Conservation (phyloP, 1,140 invertebrate genomes). For the Drusus annulatus region DNA sequence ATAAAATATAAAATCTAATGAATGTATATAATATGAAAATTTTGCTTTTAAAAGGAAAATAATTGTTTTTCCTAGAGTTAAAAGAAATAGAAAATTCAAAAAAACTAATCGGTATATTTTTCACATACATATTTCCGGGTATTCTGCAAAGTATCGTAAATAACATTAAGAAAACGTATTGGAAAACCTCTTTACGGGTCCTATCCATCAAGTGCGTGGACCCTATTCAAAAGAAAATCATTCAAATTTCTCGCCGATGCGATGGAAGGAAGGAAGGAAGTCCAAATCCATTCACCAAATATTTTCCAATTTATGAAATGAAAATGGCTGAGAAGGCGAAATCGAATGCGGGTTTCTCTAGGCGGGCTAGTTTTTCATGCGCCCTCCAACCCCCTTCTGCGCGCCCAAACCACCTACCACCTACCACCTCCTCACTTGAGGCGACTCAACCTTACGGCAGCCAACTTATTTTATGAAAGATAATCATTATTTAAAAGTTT, state of each 20-base stretch:
- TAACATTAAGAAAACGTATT: neutral
- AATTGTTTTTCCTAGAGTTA: too few relatives aligned
- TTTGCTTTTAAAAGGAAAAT: too few relatives aligned
- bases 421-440: too few relatives aligned
- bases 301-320: constrained; percentile 17
- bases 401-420: too few relatives aligned
- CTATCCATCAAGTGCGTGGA: neutral
- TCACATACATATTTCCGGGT: neutral
- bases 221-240: constrained; percentile 4
- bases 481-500: too few relatives aligned
- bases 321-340: constrained; percentile 21
- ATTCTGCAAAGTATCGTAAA: neutral
- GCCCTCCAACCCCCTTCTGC: neutral
- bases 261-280: neutral
- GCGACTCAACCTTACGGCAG: too few relatives aligned
- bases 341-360: constrained; percentile 18
- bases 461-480: too few relatives aligned
- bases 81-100: too few relatives aligned
- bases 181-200: neutral
- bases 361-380: constrained; percentile 12
- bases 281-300: constrained; percentile 1
- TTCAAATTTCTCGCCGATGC: neutral
- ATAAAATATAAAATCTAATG: too few relatives aligned
- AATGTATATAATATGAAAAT: too few relatives aligned
- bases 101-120: too few relatives aligned